Base-by-base conservation (phyloP, 92 coral and sea anemone species). In the Heliopora coerulea region DNA sequence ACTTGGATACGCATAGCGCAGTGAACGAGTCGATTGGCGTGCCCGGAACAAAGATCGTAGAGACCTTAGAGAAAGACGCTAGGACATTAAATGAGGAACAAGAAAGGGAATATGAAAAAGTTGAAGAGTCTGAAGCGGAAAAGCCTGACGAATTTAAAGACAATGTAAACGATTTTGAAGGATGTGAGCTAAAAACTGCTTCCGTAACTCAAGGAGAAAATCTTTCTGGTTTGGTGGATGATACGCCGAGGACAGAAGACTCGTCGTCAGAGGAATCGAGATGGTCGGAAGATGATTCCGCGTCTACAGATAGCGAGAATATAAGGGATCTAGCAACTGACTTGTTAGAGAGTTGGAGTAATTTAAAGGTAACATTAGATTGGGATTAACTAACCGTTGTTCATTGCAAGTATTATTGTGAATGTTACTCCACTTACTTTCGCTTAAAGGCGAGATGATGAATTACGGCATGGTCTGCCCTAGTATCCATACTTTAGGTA, bases 341-440 rank as follows among this genome's bases (percentile, higher is more conserved):
- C 17, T 73, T 93, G 40, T 82, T 93, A 35, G 89, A 93, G 35
- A 82, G 89, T 11, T 93, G 98, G 98, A 88, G 96, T 70, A 65
- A 54, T 27, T 78, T 93, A 13, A 93, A 90, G 93, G 98, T 93
- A 64, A 56, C 54, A 15, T 15, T 12, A 24, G 39, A 0, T 28
- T 0, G 0, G 66, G 8, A 59, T 59, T 20, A 59, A 21, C 35
- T 37, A 4, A 12, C 5, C 5, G 12, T 37, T 37, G 5, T 12
- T 5, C 12, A 37, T n/a, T n/a, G n/a, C n/a, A n/a, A n/a, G n/a
- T n/a, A n/a, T n/a, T n/a, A n/a, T n/a, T n/a, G n/a, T n/a, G n/a
- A n/a, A n/a, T n/a, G n/a, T n/a, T n/a, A n/a, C n/a, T n/a, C n/a
- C n/a, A n/a, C n/a, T n/a, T n/a, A n/a, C n/a, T n/a, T n/a, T n/a